phyloP scores from a whole-genome alignment of 2,888 invertebrate genomes.

The Diachrysia chrysitis region DNA sequence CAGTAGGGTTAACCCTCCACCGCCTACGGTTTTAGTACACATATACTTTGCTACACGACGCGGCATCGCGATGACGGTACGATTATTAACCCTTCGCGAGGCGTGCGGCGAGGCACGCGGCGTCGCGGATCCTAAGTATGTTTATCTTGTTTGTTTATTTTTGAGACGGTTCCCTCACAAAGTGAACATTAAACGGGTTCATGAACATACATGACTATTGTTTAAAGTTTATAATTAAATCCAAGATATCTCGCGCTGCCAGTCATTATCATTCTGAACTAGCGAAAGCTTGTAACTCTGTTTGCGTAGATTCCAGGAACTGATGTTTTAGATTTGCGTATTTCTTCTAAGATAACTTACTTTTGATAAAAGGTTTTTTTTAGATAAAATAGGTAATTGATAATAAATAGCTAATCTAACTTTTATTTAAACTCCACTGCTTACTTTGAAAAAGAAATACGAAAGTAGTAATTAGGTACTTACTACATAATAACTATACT shows the following conservation, averaged over 20 bases:
- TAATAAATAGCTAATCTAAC: too few relatives aligned
- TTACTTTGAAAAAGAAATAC: too few relatives aligned
- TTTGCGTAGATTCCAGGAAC: conserved; percentile 19
- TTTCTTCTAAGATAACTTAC: background rate
- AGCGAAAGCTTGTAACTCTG: conserved; percentile 30
- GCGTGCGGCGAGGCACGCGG: conserved; percentile 11
- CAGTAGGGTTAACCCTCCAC: conserved; percentile 6
- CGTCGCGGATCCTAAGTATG: conserved; percentile 40
- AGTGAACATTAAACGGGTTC: conserved; percentile 54
- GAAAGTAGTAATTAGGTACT: too few relatives aligned
- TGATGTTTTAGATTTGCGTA: background rate
- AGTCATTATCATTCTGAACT: conserved; percentile 36
- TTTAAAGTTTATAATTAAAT: conserved; percentile 56
- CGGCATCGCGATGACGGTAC: too few relatives aligned
- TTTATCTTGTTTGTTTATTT: conserved; percentile 60
- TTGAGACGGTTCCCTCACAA: conserved; percentile 50
- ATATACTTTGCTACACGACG: conserved; percentile 49
- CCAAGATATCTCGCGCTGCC: conserved; percentile 36
- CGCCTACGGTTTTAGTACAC: conserved; percentile 32
- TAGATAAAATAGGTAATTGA: too few relatives aligned
- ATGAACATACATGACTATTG: conserved; percentile 44
- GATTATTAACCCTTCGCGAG: background rate
- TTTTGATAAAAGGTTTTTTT: too few relatives aligned
- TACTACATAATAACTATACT: too few relatives aligned
- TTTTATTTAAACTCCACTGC: too few relatives aligned